phyloP scores from a whole-genome alignment of 2,888 invertebrate species.

The Morinoia aosen region DNA sequence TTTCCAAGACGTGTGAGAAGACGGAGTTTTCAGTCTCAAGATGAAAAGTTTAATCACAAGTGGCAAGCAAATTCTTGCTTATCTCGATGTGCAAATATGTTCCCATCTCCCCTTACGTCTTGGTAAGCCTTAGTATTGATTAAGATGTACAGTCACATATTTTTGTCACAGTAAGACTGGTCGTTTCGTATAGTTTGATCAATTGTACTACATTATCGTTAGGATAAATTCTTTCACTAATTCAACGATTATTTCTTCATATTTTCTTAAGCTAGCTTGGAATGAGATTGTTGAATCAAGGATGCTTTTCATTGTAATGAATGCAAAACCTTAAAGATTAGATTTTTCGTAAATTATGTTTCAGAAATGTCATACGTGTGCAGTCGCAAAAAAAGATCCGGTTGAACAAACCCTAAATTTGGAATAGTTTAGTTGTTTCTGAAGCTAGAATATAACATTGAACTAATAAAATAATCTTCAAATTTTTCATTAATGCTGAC shows the following conservation, averaged over 20 bases:
- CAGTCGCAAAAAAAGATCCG: too few species aligned
- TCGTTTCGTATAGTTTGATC: neutral
- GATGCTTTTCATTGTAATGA: too few species aligned
- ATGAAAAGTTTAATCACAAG: too few species aligned
- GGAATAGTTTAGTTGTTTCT: neutral
- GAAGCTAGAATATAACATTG: neutral
- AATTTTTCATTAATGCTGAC: neutral
- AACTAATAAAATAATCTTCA: neutral
- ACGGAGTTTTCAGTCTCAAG: too few species aligned
- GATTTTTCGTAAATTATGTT: too few species aligned
- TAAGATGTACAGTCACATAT: neutral
- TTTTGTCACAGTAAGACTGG: neutral
- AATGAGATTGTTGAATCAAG: neutral
- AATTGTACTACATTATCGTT: neutral
- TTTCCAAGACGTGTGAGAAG: neutral
- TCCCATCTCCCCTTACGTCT: neutral
- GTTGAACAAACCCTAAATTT: neutral
- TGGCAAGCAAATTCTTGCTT: too few species aligned
- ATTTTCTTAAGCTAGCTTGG: neutral
- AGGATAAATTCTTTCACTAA: neutral
- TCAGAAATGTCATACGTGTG: too few species aligned
- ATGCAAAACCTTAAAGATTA: too few species aligned
- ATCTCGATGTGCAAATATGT: too few species aligned
- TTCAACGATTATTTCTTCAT: neutral
- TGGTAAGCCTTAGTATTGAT: neutral